These are phyloP conservation scores for Onthophagus taurus DNA, from an alignment of 1,140 invertebrate genomes.

Conservation along the genomic window DNA sequence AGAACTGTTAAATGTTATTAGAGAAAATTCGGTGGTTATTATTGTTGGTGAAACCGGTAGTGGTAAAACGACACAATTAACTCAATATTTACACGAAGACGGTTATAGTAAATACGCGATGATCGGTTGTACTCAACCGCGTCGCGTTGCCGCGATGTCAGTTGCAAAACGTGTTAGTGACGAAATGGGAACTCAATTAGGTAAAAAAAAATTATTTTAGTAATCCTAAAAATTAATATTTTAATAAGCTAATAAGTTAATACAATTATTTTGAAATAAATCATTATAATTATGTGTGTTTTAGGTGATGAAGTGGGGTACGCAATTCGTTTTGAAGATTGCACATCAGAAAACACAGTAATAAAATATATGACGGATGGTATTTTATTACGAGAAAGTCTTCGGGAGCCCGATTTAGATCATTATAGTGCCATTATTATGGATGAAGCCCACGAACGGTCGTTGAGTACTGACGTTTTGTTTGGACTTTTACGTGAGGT, in stretches of 20 bases:
- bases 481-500: constrained; percentile 94
- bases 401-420: constrained; percentile 91
- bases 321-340: constrained; percentile 99
- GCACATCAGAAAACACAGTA: constrained; percentile 89
- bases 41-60: constrained; percentile 98
- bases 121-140: constrained; percentile 91
- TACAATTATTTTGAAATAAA: neutral
- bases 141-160: constrained; percentile 96
- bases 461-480: constrained; percentile 94
- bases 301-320: constrained; percentile 88
- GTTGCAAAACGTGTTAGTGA: constrained; percentile 98
- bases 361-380: constrained; percentile 99
- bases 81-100: constrained; percentile 96
- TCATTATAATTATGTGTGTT: neutral
- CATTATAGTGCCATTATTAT: constrained; percentile 95
- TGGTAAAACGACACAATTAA: constrained; percentile 98
- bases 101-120: constrained; percentile 89
- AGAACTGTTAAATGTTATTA: constrained; percentile 84
- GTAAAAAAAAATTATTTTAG: constrained; percentile 38
- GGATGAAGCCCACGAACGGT: constrained; percentile 98
- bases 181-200: constrained; percentile 87
- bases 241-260: no score
- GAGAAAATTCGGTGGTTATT: constrained; percentile 92
- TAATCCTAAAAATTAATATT: no score
- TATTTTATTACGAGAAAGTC: constrained; percentile 89